Evolutionary conservation across 2,797 vertebrate genomes (phyloP).

Genomic region (Manis pentadactyla): DNA sequence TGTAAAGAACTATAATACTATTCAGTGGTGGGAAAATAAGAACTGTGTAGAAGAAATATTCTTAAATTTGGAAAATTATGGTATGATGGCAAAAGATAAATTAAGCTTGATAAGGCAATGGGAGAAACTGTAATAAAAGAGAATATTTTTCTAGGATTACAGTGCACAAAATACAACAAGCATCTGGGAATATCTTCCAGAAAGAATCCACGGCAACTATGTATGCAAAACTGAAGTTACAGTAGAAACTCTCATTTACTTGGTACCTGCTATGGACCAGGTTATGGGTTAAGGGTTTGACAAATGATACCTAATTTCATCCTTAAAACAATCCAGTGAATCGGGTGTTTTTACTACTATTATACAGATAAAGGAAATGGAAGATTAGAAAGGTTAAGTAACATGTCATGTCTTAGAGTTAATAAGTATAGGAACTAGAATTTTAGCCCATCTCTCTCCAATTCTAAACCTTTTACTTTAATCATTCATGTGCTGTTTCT

Average conservation of each 20-base stretch:
- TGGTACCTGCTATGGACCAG: not conserved
- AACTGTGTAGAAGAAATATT: not conserved
- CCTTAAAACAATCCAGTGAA: not conserved
- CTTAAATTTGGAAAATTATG: not conserved
- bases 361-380: not conserved
- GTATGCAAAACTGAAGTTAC: not conserved
- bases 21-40: not conserved
- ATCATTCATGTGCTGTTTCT: not conserved
- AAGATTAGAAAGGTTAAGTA: conserved; percentile 7
- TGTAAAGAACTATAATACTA: not conserved
- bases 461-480: not conserved
- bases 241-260: not conserved
- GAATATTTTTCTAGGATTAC: not conserved
- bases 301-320: not conserved
- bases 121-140: not conserved
- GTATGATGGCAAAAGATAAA: not conserved
- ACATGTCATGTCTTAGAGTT: not conserved
- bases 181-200: not conserved
- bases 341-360: not conserved
- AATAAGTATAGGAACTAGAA: not conserved
- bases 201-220: not conserved
- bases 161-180: not conserved
- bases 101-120: not conserved
- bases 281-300: not conserved
- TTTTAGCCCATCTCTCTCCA: not conserved